Conservation (phyloP, 2,888 invertebrate species). For the Harpalus rubripes region DNA sequence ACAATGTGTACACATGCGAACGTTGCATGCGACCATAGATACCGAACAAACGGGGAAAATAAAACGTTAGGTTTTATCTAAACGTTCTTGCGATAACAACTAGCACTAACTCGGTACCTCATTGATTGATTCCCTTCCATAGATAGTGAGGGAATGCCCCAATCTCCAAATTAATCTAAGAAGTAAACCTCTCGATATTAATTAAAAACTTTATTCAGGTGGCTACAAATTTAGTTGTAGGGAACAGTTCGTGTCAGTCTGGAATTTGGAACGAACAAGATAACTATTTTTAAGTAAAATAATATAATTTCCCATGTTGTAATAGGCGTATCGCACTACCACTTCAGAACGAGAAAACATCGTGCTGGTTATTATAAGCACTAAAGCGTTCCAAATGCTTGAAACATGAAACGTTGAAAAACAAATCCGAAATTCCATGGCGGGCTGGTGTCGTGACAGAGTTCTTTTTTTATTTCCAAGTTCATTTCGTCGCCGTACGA, state of each 20-base stretch:
- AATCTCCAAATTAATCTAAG: slow-evolving; percentile 27
- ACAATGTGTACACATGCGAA: slow-evolving; percentile 49
- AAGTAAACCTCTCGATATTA: slow-evolving; percentile 15
- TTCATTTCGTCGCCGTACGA: slow-evolving; percentile 62
- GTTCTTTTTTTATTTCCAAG: slow-evolving; percentile 52
- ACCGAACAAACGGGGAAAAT: slow-evolving; percentile 36
- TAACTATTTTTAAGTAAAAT: slow-evolving; percentile 55
- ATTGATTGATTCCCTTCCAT: slow-evolving; percentile 31
- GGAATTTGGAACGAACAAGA: slow-evolving; percentile 48
- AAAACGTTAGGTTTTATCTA: slow-evolving; percentile 47
- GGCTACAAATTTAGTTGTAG: background rate
- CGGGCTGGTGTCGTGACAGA: slow-evolving; percentile 55
- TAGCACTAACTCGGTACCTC: slow-evolving; percentile 20
- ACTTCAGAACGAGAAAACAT: slow-evolving; percentile 52
- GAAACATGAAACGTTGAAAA: slow-evolving; percentile 56
- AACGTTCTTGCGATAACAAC: slow-evolving; percentile 45
- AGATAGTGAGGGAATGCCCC: background rate
- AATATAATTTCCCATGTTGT: slow-evolving; percentile 43
- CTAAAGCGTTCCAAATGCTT: slow-evolving; percentile 54
- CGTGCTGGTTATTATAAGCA: slow-evolving; percentile 43
- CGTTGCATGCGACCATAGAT: slow-evolving; percentile 48
- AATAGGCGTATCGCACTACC: slow-evolving; percentile 47
- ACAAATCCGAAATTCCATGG: slow-evolving; percentile 54
- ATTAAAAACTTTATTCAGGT: slow-evolving; percentile 29
- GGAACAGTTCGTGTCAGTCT: slow-evolving; percentile 4